Base-by-base conservation (phyloP, 2,113 vertebrate species). In the Etheostoma spectabile region DNA sequence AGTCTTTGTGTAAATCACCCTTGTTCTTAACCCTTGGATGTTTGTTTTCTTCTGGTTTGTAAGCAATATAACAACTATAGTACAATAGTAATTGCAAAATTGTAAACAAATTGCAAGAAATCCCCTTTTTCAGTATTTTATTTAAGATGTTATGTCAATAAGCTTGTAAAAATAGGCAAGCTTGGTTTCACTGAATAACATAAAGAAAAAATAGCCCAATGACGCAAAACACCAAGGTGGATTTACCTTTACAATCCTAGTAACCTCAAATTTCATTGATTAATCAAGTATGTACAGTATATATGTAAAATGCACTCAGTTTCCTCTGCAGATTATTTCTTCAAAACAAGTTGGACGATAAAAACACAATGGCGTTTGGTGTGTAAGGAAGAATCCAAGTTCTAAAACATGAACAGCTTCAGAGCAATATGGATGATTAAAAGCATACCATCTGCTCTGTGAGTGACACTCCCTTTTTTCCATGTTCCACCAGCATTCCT, bases 401-500 rank as follows among this genome's bases (percentile, higher is more conserved):
- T 69, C 27, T 66, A 21, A 71, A 89, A 84, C 59, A 52, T 83
- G 48, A 82, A 79, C 85, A 51, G 49, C 52, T 53, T 77, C n/a
- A 57, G 61, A 13, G 52, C 38, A 62, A 65, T 56, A 53, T 55
- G 33, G 62, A 83, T 57, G 86, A 87, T 80, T 78, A 62, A 88
- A 80, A 82, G 61, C 65, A 61, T 3, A 83, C 77, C 86, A 88
- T 93, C 85, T 90, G 84, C 48, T 84, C 76, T 16, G 66, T 30
- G 18, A 68, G 35, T 61, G 62, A 76, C 71, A 82, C 79, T 79
- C 86, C 78, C 62, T 55, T 74, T 70, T 83, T 73, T 83, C 66
- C 53, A 76, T 73, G 79, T 86, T 88, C 51, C 69, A 73, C 59
- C 62, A 85, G 69, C 87, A 91, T 91, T 91, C 88, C 79, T 87